Percentiles rank a stretch among this genome's conserved stretches.
Evolutionary conservation across 1,140 invertebrate genomes (phyloP).

Genomic region (Dysdera silvatica): DNA sequence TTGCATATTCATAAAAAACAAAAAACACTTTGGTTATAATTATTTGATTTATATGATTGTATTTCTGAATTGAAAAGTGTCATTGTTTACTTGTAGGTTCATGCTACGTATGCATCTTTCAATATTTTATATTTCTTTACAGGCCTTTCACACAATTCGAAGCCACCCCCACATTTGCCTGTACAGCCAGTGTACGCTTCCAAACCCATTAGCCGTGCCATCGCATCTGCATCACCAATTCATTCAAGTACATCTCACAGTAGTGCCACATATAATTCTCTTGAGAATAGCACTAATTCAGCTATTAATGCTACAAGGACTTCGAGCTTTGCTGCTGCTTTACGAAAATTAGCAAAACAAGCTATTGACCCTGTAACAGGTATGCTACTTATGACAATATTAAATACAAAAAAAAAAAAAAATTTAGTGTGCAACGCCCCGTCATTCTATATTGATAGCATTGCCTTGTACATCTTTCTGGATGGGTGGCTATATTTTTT

Average conservation of each 20-base stretch:
- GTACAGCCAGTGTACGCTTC: constrained; percentile 35
- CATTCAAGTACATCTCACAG: constrained; percentile 4
- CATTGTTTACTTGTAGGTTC: too few species aligned
- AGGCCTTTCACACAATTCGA: constrained; percentile 41
- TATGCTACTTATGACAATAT: neutral
- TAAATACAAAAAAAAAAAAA: neutral
- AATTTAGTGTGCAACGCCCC: too few species aligned
- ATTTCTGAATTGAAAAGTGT: too few species aligned
- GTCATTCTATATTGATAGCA: too few species aligned
- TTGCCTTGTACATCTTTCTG: too few species aligned
- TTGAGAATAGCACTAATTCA: constrained; percentile 2
- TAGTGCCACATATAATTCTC: constrained; percentile 4
- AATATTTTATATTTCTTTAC: constrained; percentile 24
- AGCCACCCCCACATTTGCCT: constrained; percentile 41
- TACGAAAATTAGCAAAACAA: constrained; percentile 70
- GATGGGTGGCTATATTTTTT: too few species aligned
- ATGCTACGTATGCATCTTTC: too few species aligned
- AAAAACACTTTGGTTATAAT: too few species aligned
- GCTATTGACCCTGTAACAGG: constrained; percentile 48
- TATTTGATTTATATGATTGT: too few species aligned
- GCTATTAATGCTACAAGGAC: constrained; percentile 32
- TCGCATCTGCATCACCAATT: constrained; percentile 12
- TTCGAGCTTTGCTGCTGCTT: constrained; percentile 63
- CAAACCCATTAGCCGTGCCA: constrained; percentile 1
- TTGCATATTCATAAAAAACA: too few species aligned